Evolutionary conservation across 2,888 invertebrate species (phyloP).

Genomic region (Dasysyrphus tricinctus): DNA sequence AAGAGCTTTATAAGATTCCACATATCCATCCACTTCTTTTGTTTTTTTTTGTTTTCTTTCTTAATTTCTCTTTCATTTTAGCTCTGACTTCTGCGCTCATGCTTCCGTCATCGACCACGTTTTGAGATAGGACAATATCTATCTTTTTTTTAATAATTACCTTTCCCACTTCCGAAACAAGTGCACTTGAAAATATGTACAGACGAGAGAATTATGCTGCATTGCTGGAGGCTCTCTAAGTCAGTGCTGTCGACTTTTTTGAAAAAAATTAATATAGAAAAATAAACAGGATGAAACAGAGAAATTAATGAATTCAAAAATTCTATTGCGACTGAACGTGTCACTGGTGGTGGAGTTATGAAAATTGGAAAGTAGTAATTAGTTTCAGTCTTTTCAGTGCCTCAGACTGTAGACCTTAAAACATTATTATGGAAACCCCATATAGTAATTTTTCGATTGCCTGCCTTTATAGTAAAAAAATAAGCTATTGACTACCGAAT

Average conservation of each 20-base stretch:
- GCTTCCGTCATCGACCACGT: conserved; percentile 40
- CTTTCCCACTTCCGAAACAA: conserved; percentile 40
- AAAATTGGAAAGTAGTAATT: no score
- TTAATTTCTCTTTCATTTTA: conserved; percentile 10
- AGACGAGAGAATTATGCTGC: conserved; percentile 51
- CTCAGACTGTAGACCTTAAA: no score
- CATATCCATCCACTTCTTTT: background rate
- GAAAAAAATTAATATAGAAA: background rate
- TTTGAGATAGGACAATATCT: conserved; percentile 31
- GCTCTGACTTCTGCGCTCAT: conserved; percentile 45
- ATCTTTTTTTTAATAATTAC: background rate
- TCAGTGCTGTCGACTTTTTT: conserved; percentile 5
- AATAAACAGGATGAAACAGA: background rate
- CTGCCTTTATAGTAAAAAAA: no score
- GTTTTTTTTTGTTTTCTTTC: background rate
- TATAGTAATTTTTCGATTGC: no score
- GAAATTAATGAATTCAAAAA: background rate
- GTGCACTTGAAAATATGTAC: conserved; percentile 35
- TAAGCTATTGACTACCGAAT: no score
- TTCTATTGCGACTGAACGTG: no score
- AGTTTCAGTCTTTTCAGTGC: no score
- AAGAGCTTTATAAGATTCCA: conserved; percentile 17
- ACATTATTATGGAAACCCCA: no score
- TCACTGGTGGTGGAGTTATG: no score
- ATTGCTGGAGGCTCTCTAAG: conserved; percentile 55